A percentile compares a stretch with the other conserved stretches of the same genome.
These are phyloP conservation scores for Hippopotamus amphibius DNA, from an alignment of 2,113 vertebrate species.

Conservation along the genomic window DNA sequence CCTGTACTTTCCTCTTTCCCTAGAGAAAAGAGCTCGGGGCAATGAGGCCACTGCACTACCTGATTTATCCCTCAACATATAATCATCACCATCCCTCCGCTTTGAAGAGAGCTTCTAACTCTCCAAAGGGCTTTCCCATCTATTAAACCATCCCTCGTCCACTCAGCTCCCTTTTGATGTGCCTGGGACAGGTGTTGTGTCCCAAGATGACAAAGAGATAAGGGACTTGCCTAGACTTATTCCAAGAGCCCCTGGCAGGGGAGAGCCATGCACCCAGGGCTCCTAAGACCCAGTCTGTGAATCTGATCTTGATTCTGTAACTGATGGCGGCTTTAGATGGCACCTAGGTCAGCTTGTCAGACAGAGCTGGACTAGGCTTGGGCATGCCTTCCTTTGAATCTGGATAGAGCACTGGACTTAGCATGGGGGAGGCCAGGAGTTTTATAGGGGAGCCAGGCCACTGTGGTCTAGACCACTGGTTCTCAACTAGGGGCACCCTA, in stretches of 20 bases:
- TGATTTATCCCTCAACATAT: background rate
- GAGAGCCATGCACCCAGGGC: background rate
- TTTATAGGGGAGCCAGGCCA: background rate
- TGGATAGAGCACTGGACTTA: background rate
- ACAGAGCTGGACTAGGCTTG: background rate
- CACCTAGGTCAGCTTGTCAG: background rate
- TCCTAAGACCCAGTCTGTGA: background rate
- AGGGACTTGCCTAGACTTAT: background rate
- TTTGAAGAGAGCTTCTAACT: background rate
- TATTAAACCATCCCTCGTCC: background rate
- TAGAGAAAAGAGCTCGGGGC: background rate
- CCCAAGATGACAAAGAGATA: background rate
- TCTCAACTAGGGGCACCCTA: background rate
- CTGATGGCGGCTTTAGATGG: background rate
- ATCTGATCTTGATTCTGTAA: background rate
- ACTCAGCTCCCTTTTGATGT: constrained; percentile 31
- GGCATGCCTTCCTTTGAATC: background rate
- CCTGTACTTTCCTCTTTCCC: background rate
- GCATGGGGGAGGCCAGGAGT: background rate
- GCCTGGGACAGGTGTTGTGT: background rate
- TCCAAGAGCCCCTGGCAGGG: background rate
- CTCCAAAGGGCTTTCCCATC: background rate
- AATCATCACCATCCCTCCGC: background rate
- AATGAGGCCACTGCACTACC: background rate
- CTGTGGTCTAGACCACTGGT: background rate